These are phyloP conservation scores for Thamnophis sirtalis DNA, from an alignment of 2,113 vertebrate species.

Conservation along the genomic window DNA sequence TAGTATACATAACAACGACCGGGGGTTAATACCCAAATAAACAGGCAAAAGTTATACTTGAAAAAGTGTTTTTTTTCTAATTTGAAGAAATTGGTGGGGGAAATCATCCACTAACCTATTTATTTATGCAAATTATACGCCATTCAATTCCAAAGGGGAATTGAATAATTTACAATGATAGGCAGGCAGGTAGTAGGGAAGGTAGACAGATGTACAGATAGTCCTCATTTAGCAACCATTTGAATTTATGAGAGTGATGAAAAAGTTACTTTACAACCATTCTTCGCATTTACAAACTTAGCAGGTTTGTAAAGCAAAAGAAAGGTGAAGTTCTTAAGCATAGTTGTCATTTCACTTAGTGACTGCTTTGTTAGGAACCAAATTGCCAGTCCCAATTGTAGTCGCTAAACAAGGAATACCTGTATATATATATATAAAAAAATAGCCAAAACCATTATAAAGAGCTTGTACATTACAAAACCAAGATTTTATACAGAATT, in stretches of 20 bases:
- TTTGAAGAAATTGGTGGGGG: not conserved
- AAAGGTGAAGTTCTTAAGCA: not conserved
- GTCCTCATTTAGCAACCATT: not conserved
- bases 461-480: no score
- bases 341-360: not conserved
- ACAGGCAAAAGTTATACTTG: not conserved
- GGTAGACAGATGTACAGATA: not conserved
- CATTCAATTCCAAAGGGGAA: not conserved
- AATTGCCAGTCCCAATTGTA: not conserved
- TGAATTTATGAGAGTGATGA: not conserved
- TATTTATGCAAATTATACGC: not conserved
- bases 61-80: not conserved
- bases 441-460: not conserved
- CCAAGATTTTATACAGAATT: not conserved
- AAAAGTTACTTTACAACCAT: not conserved
- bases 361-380: not conserved
- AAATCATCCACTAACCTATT: not conserved
- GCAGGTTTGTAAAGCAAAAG: not conserved
- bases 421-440: not conserved
- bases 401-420: not conserved
- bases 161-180: not conserved
- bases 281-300: not conserved
- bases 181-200: no score
- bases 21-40: not conserved
- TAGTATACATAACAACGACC: not conserved